Percentiles rank a stretch among this genome's conserved stretches.
phyloP scores from a whole-genome alignment of 2,113 vertebrate genomes.

The Anolis sagrei region DNA sequence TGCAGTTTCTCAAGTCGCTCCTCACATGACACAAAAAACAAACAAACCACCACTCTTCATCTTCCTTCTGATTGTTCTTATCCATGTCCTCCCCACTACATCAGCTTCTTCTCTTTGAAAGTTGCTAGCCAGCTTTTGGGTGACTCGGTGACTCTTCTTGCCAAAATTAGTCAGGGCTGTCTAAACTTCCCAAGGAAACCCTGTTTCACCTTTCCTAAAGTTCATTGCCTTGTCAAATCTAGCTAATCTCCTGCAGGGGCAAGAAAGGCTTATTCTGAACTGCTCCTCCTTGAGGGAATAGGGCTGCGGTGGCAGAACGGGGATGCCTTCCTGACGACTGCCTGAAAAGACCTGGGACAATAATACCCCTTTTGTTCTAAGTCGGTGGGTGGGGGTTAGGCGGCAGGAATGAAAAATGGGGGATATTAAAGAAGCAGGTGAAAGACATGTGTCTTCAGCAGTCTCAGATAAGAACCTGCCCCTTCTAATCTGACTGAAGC shows the following conservation, averaged over 20 bases:
- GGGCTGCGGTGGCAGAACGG: conserved; percentile 50
- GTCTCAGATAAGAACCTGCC: conserved; percentile 82
- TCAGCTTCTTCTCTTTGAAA: conserved; percentile 7
- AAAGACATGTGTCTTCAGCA: conserved; percentile 83
- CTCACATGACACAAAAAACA: no score
- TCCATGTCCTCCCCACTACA: conserved; percentile 34
- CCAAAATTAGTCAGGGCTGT: conserved; percentile 72
- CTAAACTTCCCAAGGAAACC: conserved; percentile 75
- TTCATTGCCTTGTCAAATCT: conserved; percentile 83
- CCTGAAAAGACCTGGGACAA: conserved; percentile 83
- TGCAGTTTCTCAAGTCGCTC: no score
- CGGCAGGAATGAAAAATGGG: conserved; percentile 80
- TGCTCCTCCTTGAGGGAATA: conserved; percentile 59
- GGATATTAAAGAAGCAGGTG: conserved; percentile 86
- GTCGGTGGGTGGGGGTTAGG: conserved; percentile 78
- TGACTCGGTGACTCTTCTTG: conserved; percentile 56
- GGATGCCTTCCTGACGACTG: conserved; percentile 79
- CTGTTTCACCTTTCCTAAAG: conserved; percentile 78
- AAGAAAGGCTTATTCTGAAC: conserved; percentile 81
- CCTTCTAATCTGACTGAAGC: conserved; percentile 84
- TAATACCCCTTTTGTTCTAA: conserved; percentile 86
- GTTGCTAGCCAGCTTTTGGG: background rate
- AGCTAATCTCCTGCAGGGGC: conserved; percentile 80
- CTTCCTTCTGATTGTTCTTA: background rate
- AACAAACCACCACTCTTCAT: no score